Evolutionary conservation across 2,888 invertebrate genomes (phyloP), one percentile per base, ranked within the genome.

Genomic region (Idaea aversata): DNA sequence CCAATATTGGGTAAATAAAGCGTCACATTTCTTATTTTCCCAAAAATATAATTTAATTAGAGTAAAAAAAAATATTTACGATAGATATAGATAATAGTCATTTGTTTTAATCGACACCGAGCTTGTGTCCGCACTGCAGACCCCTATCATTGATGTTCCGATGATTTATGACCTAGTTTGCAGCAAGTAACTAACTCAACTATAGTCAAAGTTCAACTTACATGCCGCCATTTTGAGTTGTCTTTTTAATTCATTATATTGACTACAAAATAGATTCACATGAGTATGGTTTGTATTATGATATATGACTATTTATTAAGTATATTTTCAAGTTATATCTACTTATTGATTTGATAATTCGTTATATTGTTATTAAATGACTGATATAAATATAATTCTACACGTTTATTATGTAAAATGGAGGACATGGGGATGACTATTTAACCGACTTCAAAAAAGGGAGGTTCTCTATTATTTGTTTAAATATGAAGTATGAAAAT

Each of bases 341-440:
- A 47, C 47, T 47, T 47, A 47, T 47, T 47, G 47, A 47, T 47
- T 47, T 47, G 47, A 47, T 47, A 47, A 47, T 47, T 47, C 47
- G 47, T 47, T 47, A 47, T 13, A 47, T 47, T 47, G 47, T 47
- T 47, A 10, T 47, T 7, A 47, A 47, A 47, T 47, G 47, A 47
- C 47, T 47, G 47, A 47, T 47, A 47, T 47, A 47, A 25, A 13
- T 47, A 47, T 36, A 7, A 36, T 36, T 7, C 10, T 10, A 36
- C 13, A 47, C 3, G 13, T 47, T 5, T 13, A 13, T 13, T 13
- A 47, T 47, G 47, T 47, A 47, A 47, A 47, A 47, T 47, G 47
- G 47, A 47, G 47, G 47, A 47, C 47, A 13, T 47, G 3, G 13
- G 47, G 7, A 47, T 47, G 47, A 47, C 25, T 25, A 25, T 25